These are phyloP conservation scores for Melanostigma gelatinosum DNA, from an alignment of 2,113 vertebrate species.

Conservation along the genomic window DNA sequence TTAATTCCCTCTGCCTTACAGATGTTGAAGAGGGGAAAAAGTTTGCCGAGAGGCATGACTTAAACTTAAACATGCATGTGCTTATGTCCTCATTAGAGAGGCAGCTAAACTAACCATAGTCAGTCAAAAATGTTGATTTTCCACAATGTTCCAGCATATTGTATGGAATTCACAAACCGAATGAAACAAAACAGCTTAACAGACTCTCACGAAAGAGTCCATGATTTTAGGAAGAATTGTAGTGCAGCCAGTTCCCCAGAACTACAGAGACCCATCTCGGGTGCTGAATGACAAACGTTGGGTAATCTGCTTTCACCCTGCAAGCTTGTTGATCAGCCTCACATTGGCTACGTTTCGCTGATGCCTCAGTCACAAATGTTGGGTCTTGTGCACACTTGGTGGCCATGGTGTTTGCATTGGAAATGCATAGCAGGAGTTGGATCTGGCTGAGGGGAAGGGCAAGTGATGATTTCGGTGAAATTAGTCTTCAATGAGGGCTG, in stretches of 20 bases:
- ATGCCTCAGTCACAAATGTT: no score
- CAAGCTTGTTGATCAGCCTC: not conserved
- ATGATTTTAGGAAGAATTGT: not conserved
- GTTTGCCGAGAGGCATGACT: constrained; percentile 21
- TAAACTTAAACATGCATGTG: not conserved
- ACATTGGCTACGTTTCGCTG: no score
- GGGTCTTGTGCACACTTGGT: no score
- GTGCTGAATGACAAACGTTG: not conserved
- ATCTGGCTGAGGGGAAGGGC: no score
- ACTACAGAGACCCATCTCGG: not conserved
- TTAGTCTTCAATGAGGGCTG: not conserved
- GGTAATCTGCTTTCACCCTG: not conserved
- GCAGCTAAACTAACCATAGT: not conserved
- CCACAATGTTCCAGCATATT: not conserved
- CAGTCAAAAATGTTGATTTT: not conserved
- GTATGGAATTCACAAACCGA: no score
- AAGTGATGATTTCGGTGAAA: no score
- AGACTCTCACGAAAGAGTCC: not conserved
- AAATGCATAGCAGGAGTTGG: no score
- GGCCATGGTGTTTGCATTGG: no score
- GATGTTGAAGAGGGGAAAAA: constrained; percentile 19
- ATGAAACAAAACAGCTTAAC: no score
- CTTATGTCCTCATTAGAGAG: not conserved
- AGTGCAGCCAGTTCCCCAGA: no score
- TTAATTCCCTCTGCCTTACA: constrained; percentile 45